Evolutionary conservation across 2,113 vertebrate genomes (phyloP), one percentile per base, ranked within the genome.

Genomic region (Oenanthe oenanthe): DNA sequence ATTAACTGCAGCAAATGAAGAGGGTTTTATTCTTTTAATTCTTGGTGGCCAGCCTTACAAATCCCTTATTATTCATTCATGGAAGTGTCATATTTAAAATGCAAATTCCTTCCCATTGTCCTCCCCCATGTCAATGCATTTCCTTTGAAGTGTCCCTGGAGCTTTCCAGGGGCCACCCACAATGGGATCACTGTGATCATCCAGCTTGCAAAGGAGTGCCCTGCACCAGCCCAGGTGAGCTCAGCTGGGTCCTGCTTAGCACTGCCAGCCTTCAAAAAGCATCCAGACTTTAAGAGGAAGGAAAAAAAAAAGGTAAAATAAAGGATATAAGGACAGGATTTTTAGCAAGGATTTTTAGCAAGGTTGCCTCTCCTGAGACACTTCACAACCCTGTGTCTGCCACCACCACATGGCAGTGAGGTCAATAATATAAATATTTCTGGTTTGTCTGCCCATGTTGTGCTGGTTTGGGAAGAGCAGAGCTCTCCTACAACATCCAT

Each of bases 21-120:
- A 66, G 21, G 6, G 2, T 3, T 45, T 72, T 84, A 71, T 63
- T 7, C 9, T 50, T 85, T 67, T 88, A 88, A 94, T 93, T 93
- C 93, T 74, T 88, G 75, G 79, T 96, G 94, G 65, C 85, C 93
- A 93, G 79, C 68, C 57, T 72, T 77, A 54, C 32, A 96, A 96
- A 97, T 96, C 93, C 92, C 77, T 94, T 84, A 85, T 96, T 94
- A 94, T 71, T 86, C 85, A 88, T 95, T 92, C 82, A 92, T 88
- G 75, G 36, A 50, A 92, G 56, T 73, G 67, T 92, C 92, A 74
- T 60, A 71, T 92, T 96, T 84, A 90, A 96, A 93, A 96, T 96
- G 96, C 85, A 96, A 95, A 96, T 95, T 81, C 92, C 71, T 74
- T 66, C 24, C 66, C 48, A 22, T 88, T 80, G 92, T 91, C 10